Conservation (phyloP, 2,113 vertebrate species). For the Lethenteron camtschaticum region DNA sequence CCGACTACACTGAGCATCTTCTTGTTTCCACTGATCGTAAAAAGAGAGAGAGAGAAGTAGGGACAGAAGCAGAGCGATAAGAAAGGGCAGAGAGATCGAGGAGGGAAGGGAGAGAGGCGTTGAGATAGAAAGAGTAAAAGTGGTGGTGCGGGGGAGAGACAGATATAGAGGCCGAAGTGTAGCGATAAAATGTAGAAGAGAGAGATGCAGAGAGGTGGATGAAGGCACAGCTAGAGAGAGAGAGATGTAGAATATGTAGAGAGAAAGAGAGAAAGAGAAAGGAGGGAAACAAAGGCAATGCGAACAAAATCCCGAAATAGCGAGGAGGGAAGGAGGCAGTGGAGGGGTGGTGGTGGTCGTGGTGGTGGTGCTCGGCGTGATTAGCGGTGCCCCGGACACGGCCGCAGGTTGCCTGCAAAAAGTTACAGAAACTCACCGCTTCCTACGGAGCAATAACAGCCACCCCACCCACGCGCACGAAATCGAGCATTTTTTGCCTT, state of each 20-base stretch:
- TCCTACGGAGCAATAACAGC: too few species aligned
- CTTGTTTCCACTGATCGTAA: too few species aligned
- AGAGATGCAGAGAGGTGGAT: background rate
- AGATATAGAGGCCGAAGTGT: background rate
- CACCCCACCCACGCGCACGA: too few species aligned
- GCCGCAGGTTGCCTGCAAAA: too few species aligned
- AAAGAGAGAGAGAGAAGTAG: background rate
- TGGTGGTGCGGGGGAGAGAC: background rate
- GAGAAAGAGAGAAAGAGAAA: slow-evolving; percentile 1
- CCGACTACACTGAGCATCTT: too few species aligned
- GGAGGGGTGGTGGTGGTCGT: too few species aligned
- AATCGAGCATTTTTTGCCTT: too few species aligned
- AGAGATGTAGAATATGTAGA: background rate
- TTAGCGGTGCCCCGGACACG: too few species aligned
- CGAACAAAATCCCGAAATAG: background rate
- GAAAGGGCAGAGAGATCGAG: background rate
- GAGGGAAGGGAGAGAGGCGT: background rate
- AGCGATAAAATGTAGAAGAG: background rate
- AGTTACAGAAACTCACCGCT: too few species aligned
- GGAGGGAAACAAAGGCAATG: background rate
- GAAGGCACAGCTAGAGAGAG: background rate
- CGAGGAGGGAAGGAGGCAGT: too few species aligned
- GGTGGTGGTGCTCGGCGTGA: too few species aligned
- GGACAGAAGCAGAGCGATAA: background rate
- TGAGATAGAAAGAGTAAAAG: background rate